These are phyloP conservation scores for Cantharis rustica DNA, from an alignment of 2,888 invertebrate species.

Conservation along the genomic window DNA sequence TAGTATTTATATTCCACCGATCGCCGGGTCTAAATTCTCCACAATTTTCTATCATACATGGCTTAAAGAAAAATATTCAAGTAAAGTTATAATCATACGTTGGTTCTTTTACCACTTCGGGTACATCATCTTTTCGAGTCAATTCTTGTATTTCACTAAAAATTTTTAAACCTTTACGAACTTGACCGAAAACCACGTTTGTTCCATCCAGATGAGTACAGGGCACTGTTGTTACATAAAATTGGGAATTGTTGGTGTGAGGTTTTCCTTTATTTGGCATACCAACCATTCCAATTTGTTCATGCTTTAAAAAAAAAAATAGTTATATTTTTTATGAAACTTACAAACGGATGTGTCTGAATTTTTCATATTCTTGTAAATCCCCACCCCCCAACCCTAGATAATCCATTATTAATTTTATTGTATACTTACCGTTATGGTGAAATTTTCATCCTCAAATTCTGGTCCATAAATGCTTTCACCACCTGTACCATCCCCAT, in stretches of 20 bases:
- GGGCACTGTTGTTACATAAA: conserved; percentile 82
- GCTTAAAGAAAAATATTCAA: conserved; percentile 53
- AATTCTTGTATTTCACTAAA: conserved; percentile 72
- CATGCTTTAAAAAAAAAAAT: conserved; percentile 55
- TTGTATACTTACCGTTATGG: conserved; percentile 58
- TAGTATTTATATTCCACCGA: conserved; percentile 69
- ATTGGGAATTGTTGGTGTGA: conserved; percentile 93
- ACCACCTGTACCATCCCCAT: conserved; percentile 84
- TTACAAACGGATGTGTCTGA: no score
- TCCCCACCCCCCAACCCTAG: no score
- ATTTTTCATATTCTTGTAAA: no score
- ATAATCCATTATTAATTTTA: conserved; percentile 6
- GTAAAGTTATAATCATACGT: neutral
- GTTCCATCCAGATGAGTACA: conserved; percentile 78
- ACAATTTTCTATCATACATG: conserved; percentile 72
- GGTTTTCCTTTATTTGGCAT: conserved; percentile 79
- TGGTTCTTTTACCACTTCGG: conserved; percentile 61
- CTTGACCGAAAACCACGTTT: conserved; percentile 83
- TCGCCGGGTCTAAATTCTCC: conserved; percentile 68
- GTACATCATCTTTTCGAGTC: conserved; percentile 63
- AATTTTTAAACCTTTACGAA: conserved; percentile 75
- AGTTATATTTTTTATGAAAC: neutral
- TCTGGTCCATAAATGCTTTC: conserved; percentile 92
- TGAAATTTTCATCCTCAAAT: conserved; percentile 91
- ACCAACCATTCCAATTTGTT: conserved; percentile 69